phyloP scores from a whole-genome alignment of 2,888 invertebrate species.

The Xylota sylvarum region DNA sequence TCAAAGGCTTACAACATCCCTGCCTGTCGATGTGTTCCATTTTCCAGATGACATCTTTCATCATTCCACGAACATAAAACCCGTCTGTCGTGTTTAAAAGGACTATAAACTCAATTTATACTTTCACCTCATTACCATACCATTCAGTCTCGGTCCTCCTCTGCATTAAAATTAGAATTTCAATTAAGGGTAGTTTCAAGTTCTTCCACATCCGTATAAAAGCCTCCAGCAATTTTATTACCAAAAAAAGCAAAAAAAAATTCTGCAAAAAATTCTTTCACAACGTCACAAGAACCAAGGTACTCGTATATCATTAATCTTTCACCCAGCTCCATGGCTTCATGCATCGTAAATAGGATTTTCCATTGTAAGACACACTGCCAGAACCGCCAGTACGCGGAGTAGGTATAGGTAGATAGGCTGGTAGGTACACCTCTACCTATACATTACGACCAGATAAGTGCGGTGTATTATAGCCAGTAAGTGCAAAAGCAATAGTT shows the following conservation, averaged over 20 bases:
- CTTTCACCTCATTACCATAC: too few relatives aligned
- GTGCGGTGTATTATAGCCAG: slow-evolving; percentile 8
- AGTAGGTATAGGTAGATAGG: background rate
- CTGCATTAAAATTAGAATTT: background rate
- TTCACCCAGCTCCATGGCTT: background rate
- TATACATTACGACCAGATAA: background rate
- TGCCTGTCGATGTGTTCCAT: too few relatives aligned
- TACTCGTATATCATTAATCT: slow-evolving; percentile 23
- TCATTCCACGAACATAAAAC: too few relatives aligned
- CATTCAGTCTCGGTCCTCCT: too few relatives aligned
- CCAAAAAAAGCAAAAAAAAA: background rate
- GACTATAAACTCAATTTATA: too few relatives aligned
- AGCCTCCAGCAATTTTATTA: background rate
- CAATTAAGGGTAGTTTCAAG: background rate
- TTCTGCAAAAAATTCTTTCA: background rate
- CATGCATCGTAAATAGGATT: slow-evolving; percentile 29
- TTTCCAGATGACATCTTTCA: too few relatives aligned
- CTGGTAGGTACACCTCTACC: slow-evolving; percentile 1
- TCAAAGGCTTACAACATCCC: too few relatives aligned
- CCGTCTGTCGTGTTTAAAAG: too few relatives aligned
- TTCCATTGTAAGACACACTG: slow-evolving; percentile 13
- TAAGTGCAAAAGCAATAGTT: slow-evolving; percentile 28
- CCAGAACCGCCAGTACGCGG: background rate
- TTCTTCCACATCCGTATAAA: background rate
- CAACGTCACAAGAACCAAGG: background rate